A percentile compares a stretch with the other conserved stretches of the same genome.
Evolutionary conservation across 2,888 invertebrate genomes (phyloP).

Genomic region (Endotricha flammealis): DNA sequence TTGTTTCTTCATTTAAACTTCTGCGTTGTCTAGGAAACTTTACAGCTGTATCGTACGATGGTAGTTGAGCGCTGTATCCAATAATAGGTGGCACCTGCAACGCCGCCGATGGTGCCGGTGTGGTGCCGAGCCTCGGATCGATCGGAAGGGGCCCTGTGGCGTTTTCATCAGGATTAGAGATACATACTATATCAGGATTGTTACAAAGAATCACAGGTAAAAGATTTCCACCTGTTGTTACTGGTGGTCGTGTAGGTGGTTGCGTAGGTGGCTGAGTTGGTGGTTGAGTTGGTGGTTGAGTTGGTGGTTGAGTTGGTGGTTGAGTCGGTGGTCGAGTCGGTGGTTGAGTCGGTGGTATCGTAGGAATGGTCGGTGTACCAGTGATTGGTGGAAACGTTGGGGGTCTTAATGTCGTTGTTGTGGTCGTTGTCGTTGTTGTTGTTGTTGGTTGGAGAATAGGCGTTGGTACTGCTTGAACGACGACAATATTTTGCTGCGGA

Average conservation of each 20-base stretch:
- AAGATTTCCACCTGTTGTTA: constrained; percentile 44
- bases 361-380: constrained; percentile 16
- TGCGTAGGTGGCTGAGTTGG: constrained; percentile 20
- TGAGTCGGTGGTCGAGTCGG: constrained; percentile 19
- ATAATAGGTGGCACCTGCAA: constrained; percentile 45
- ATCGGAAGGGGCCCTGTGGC: constrained; percentile 61
- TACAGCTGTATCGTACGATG: constrained; percentile 50
- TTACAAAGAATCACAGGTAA: constrained; percentile 62
- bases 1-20: constrained; percentile 24
- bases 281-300: constrained; percentile 20
- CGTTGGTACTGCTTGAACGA: constrained; percentile 54
- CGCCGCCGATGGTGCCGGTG: constrained; percentile 47
- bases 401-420: constrained; percentile 23
- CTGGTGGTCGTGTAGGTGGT: constrained; percentile 16
- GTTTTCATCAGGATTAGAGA: constrained; percentile 64
- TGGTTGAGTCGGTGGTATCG: constrained; percentile 12
- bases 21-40: constrained; percentile 61
- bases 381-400: not conserved
- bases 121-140: constrained; percentile 69
- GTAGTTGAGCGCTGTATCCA: constrained; percentile 50
- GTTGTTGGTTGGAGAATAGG: constrained; percentile 61
- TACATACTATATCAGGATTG: constrained; percentile 61
- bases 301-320: constrained; percentile 12
- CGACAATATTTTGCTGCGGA: constrained; percentile 35
- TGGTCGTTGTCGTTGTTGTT: constrained; percentile 26